phyloP scores from a whole-genome alignment of 2,797 vertebrate genomes.

The Labeo calbasu region DNA sequence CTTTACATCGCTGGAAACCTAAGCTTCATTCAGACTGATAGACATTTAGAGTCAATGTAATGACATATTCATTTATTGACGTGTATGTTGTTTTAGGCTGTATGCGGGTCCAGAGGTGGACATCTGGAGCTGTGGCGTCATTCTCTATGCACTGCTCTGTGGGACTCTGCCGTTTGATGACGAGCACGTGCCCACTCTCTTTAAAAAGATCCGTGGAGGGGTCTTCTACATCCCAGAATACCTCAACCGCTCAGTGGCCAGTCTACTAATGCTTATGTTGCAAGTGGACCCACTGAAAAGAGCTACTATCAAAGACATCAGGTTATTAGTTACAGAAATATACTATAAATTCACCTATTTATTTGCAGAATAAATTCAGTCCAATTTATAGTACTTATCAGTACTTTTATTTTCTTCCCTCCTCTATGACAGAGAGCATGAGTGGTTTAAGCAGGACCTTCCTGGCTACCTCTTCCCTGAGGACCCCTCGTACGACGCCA shows the following conservation, averaged over 20 bases:
- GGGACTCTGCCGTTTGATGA: constrained; percentile 98
- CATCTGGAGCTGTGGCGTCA: constrained; percentile 98
- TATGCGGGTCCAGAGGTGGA: constrained; percentile 98
- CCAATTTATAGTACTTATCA: background rate
- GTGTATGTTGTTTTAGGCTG: constrained; percentile 74
- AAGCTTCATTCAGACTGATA: background rate
- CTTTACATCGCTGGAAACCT: background rate
- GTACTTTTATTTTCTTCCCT: background rate
- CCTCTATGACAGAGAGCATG: constrained; percentile 81
- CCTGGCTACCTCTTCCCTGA: constrained; percentile 96
- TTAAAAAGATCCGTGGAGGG: constrained; percentile 98
- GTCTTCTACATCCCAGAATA: constrained; percentile 98
- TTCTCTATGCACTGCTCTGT: constrained; percentile 95
- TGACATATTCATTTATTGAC: background rate
- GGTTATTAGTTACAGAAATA: constrained; percentile 70
- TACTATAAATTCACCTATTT: too few species aligned
- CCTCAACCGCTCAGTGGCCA: constrained; percentile 91
- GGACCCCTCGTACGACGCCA: constrained; percentile 93
- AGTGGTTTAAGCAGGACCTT: constrained; percentile 98
- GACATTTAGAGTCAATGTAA: background rate
- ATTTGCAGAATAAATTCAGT: too few species aligned
- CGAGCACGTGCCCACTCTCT: constrained; percentile 94
- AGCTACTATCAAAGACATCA: constrained; percentile 98
- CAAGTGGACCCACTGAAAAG: constrained; percentile 97
- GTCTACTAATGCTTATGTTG: constrained; percentile 94